Evolutionary conservation across 92 coral and sea anemone species (phyloP), one percentile per base, ranked within the genome.

Genomic region (Zoanthus sansibaricus): DNA sequence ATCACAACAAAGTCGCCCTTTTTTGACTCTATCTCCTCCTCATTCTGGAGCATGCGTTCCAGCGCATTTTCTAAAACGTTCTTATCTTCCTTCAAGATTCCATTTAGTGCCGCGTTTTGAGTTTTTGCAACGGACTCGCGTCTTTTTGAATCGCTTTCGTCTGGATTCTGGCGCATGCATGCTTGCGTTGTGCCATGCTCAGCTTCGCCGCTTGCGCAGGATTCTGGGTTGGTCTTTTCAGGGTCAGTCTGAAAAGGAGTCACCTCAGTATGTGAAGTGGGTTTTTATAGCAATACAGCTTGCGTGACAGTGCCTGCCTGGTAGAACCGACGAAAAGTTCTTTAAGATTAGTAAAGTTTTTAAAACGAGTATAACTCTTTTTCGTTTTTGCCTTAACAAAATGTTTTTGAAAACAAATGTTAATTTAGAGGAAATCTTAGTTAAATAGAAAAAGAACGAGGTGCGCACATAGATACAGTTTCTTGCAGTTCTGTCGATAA

Each of bases 211-310:
- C 75, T 69, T 44, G 74, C 74, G 47, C 74, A 18, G 70, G 70
- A 59, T 71, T 67, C 48, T 45, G 47, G 73, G 61, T 64, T 67
- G 0, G 75, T 16, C 75, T 80, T 66, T 67, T 45, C 85, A 15
- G 61, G 74, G 85, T 80, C 85, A 20, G 75, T 80, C 85, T 80
- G 45, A 33, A 80, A 66, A 80, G 30, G 48, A 47, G 75, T 46
- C 21, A 80, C 58, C 58, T 46, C 25, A 25, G 25, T 55, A 64
- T 14, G 20, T 21, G 21, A 5, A 13, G 82, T 76, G 21, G 16
- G 55, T 45, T 59, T 31, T 80, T 44, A 18, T 16, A 32, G 85
- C 13, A 18, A 15, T 45, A 0, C 21, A 10, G 75, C 9, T n/a
- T 21, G 30, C 16, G 47, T 64, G 5, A 55, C 9, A 25, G 7